phyloP scores from a whole-genome alignment of 2,797 vertebrate species.

The Neostethus bicornis region DNA sequence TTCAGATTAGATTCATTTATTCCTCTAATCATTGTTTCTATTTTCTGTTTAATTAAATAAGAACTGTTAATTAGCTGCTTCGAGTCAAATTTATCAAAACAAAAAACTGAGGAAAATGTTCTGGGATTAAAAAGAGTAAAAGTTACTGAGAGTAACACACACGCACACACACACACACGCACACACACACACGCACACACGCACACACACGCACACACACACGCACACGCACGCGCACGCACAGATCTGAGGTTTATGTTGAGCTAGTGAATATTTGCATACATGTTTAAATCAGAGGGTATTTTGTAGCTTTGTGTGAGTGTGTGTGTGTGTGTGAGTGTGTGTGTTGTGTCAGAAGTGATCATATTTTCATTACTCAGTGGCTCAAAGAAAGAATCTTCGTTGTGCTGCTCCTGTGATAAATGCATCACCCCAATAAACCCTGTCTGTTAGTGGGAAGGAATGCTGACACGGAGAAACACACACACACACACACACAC shows the following conservation, averaged over 20 bases:
- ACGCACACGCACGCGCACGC: too few species aligned
- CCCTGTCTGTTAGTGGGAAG: constrained; percentile 71
- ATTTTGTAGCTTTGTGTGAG: constrained; percentile 17
- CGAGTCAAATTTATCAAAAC: constrained; percentile 31
- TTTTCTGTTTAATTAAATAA: constrained; percentile 44
- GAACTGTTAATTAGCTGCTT: constrained; percentile 37
- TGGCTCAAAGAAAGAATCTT: constrained; percentile 78
- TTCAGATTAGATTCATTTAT: constrained; percentile 18
- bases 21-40: constrained; percentile 26
- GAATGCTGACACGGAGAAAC: constrained; percentile 69
- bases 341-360: constrained; percentile 78
- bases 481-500: constrained; percentile 37
- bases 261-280: constrained; percentile 5
- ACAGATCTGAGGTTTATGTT: constrained; percentile 10
- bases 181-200: too few species aligned
- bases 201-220: too few species aligned
- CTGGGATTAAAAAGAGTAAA: constrained; percentile 1
- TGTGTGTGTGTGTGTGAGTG: constrained; percentile 36
- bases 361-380: constrained; percentile 85
- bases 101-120: constrained; percentile 4
- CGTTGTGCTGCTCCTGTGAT: constrained; percentile 76
- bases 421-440: constrained; percentile 81
- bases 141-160: neutral
- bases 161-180: too few species aligned
- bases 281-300: constrained; percentile 35